These are phyloP conservation scores for Trinorchestia longiramus DNA, from an alignment of 1,140 invertebrate species.

Conservation along the genomic window DNA sequence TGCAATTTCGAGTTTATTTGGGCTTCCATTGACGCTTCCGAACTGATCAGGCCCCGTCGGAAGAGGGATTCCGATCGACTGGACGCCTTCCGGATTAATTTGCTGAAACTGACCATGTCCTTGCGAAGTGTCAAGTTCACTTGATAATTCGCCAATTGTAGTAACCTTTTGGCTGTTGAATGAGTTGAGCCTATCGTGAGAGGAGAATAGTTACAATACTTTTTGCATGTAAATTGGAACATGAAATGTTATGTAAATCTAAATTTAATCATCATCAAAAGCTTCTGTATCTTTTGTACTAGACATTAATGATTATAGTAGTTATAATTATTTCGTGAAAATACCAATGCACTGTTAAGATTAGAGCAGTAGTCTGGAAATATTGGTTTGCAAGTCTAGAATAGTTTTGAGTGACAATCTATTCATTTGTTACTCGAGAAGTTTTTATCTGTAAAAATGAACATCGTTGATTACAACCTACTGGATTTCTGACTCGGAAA, in stretches of 20 bases:
- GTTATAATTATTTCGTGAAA: background rate
- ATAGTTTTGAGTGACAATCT: background rate
- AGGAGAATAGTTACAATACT: background rate
- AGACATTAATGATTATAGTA: background rate
- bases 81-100: background rate
- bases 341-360: background rate
- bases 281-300: background rate
- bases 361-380: background rate
- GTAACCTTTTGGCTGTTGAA: background rate
- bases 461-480: background rate
- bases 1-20: background rate
- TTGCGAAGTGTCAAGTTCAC: background rate
- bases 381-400: background rate
- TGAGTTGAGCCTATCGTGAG: background rate
- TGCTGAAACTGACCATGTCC: background rate
- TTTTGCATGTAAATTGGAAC: too few relatives aligned
- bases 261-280: background rate
- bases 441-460: background rate
- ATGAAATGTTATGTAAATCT: too few relatives aligned
- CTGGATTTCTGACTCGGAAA: background rate
- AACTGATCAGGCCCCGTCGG: background rate
- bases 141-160: background rate
- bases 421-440: background rate
- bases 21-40: background rate
- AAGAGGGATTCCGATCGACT: background rate